These are phyloP conservation scores for Hafferia zeledoni DNA, from an alignment of 2,797 vertebrate species.

Conservation along the genomic window DNA sequence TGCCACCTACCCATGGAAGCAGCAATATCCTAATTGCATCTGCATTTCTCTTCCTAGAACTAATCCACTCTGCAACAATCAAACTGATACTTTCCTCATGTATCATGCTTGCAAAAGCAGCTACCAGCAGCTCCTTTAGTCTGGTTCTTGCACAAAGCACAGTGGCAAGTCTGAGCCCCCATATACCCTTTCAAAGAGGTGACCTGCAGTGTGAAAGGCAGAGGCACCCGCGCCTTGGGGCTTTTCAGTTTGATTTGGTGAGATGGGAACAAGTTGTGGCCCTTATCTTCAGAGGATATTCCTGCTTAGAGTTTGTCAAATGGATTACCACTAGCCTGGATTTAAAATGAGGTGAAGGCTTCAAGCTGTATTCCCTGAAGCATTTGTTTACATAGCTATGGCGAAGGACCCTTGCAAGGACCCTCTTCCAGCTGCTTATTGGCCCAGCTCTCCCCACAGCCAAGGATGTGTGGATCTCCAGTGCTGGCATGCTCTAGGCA, in stretches of 20 bases:
- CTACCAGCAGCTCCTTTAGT: background rate
- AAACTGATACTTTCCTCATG: background rate
- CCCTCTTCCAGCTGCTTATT: background rate
- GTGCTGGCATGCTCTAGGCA: background rate
- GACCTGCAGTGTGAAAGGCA: background rate
- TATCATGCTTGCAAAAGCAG: background rate
- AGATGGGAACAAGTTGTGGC: background rate
- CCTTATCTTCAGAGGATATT: background rate
- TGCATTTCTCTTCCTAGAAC: background rate
- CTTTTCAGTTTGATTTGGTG: background rate
- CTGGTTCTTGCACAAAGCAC: background rate
- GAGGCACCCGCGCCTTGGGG: background rate
- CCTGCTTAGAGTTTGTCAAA: background rate
- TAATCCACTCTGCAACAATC: background rate
- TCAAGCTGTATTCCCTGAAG: background rate
- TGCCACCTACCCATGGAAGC: background rate
- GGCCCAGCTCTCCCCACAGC: fast-evolving
- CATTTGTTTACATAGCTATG: background rate
- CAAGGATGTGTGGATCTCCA: fast-evolving
- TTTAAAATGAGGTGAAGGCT: background rate
- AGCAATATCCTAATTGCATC: background rate
- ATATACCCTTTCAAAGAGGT: background rate
- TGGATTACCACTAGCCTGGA: background rate
- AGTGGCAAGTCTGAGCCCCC: background rate
- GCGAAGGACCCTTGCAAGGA: background rate